Percentiles rank a stretch among this genome's conserved stretches.
These are phyloP conservation scores for Napeogenes sylphis DNA, from an alignment of 2,888 invertebrate species.

Conservation along the genomic window DNA sequence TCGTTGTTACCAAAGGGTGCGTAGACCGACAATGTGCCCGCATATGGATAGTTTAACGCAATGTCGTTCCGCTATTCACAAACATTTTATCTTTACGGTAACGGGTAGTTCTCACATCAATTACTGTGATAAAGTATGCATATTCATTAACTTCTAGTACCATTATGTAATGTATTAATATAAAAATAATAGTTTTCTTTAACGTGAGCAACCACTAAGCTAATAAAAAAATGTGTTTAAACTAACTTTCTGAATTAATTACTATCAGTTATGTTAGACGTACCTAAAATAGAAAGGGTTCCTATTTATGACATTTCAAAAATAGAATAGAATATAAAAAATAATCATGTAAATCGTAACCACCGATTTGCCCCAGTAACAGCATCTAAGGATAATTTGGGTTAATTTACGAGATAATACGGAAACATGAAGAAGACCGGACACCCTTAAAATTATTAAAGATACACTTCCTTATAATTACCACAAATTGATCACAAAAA, in stretches of 20 bases:
- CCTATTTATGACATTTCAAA: too few relatives aligned
- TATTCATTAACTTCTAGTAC: not conserved
- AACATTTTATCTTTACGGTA: slow-evolving; percentile 18
- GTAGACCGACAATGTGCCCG: slow-evolving; percentile 59
- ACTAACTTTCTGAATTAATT: too few relatives aligned
- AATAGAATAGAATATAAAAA: too few relatives aligned
- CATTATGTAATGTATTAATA: not conserved
- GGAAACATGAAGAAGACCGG: slow-evolving; percentile 10
- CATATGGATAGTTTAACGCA: slow-evolving; percentile 49
- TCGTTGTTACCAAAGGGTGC: slow-evolving; percentile 42
- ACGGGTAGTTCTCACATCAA: slow-evolving; percentile 9
- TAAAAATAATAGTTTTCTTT: too few relatives aligned
- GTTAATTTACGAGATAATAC: slow-evolving; percentile 1
- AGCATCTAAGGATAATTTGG: not conserved
- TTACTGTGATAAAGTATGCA: slow-evolving; percentile 1
- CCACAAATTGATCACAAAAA: slow-evolving; percentile 16
- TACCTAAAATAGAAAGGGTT: too few relatives aligned
- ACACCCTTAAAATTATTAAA: slow-evolving; percentile 13
- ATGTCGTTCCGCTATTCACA: slow-evolving; percentile 34
- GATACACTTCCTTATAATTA: slow-evolving; percentile 20
- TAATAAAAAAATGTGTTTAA: too few relatives aligned
- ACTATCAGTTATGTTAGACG: too few relatives aligned
- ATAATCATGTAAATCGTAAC: too few relatives aligned
- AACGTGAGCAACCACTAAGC: too few relatives aligned
- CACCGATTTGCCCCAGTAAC: too few relatives aligned